Conservation (phyloP, 92 coral and sea anemone genomes). For the Plumapathes pennacea region DNA sequence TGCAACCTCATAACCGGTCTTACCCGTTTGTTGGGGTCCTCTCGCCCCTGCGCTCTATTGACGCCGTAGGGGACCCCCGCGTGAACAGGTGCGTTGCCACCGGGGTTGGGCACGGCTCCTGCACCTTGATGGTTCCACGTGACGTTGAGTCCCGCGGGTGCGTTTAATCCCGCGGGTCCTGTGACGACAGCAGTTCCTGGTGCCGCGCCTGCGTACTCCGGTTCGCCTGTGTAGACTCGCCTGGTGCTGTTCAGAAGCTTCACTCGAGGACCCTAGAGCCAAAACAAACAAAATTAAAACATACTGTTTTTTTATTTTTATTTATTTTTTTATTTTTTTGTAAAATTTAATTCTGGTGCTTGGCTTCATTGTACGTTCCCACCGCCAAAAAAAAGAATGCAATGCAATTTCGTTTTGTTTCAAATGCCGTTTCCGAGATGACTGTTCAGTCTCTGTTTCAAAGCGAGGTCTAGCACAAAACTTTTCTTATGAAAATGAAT, state of each 20-base stretch:
- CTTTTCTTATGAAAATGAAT: no score
- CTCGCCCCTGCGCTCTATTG: conserved; percentile 65
- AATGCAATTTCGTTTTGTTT: no score
- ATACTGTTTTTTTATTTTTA: no score
- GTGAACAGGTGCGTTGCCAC: conserved; percentile 28
- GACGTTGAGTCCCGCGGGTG: conserved; percentile 72
- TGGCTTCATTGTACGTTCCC: background rate
- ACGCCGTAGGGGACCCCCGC: conserved; percentile 62
- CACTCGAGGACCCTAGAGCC: conserved; percentile 74
- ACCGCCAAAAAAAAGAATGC: background rate
- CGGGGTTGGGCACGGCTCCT: conserved; percentile 46
- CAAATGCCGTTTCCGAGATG: no score
- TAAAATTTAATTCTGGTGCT: background rate
- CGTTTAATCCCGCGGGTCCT: conserved; percentile 29
- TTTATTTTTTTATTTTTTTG: background rate
- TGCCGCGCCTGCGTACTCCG: conserved; percentile 47
- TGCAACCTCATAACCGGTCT: no score
- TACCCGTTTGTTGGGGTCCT: conserved; percentile 69
- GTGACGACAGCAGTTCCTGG: conserved; percentile 48
- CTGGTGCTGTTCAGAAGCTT: conserved; percentile 78
- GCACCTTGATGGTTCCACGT: conserved; percentile 80
- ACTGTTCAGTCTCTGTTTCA: no score
- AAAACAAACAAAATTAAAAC: no score
- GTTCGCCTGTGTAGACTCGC: conserved; percentile 63
- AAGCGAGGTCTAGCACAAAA: no score